These are phyloP conservation scores for Marasmarcha lunaedactyla DNA, from an alignment of 2,888 invertebrate genomes.

Conservation along the genomic window DNA sequence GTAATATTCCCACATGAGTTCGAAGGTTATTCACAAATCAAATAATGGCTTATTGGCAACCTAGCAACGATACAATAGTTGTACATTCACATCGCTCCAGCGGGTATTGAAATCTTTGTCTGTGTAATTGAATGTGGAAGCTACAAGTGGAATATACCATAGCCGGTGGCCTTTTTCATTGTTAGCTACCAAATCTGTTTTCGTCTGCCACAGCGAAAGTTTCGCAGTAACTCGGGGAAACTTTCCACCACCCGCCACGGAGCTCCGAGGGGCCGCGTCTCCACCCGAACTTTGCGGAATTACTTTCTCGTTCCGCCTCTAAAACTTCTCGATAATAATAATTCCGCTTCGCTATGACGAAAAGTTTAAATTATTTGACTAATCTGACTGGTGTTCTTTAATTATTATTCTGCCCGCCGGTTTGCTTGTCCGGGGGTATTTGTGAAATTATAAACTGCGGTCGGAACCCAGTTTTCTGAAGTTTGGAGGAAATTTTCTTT, in stretches of 20 bases:
- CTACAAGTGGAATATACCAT: neutral
- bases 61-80: too few species aligned
- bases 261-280: conserved; percentile 14
- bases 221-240: conserved; percentile 44
- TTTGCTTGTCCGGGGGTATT: conserved; percentile 12
- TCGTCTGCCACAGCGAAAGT: conserved; percentile 53
- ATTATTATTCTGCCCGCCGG: conserved; percentile 31
- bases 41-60: too few species aligned
- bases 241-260: conserved; percentile 17
- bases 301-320: conserved; percentile 57
- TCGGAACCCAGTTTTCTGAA: too few species aligned
- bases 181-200: conserved; percentile 63
- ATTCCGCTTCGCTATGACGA: conserved; percentile 57
- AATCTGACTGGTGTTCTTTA: conserved; percentile 56
- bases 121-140: neutral
- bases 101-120: too few species aligned
- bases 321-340: conserved; percentile 65
- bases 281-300: conserved; percentile 30
- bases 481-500: conserved; percentile 4
- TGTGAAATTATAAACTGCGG: conserved; percentile 6
- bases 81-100: too few species aligned
- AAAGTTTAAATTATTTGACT: conserved; percentile 67
- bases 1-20: too few species aligned
- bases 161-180: conserved; percentile 31
- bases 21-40: too few species aligned